A percentile compares a stretch with the other conserved stretches of the same genome.
Evolutionary conservation across 2,888 invertebrate species (phyloP).

Genomic region (Yponomeuta plumbellus): DNA sequence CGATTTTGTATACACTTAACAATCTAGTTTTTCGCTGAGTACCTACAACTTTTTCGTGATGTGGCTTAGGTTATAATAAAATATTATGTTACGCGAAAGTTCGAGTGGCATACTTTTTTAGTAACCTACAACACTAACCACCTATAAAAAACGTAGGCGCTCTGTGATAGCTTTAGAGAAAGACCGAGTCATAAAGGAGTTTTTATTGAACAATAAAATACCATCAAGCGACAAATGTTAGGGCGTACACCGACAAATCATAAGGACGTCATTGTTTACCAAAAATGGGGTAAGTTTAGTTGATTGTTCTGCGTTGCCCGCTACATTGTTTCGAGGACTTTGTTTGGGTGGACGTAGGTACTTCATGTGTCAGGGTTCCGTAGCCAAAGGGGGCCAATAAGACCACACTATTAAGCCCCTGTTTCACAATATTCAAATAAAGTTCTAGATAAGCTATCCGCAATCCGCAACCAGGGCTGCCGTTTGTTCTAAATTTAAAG

Average conservation of each 20-base stretch:
- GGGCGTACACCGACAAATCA: constrained; percentile 6
- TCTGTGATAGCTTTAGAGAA: background rate
- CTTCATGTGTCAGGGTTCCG: background rate
- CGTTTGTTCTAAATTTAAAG: no score
- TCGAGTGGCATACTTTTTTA: background rate
- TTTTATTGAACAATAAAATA: constrained; percentile 1
- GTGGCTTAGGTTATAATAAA: no score
- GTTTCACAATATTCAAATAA: no score
- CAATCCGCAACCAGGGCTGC: no score
- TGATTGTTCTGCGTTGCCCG: background rate
- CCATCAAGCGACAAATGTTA: background rate
- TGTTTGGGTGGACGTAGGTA: background rate
- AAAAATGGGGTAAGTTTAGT: background rate
- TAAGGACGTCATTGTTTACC: background rate
- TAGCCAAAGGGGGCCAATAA: no score
- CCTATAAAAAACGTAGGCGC: background rate
- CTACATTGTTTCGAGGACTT: background rate
- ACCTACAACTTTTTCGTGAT: no score
- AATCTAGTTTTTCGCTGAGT: no score
- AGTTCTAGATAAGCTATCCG: no score
- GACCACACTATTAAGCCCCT: no score
- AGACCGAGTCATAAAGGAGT: background rate
- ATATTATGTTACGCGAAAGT: no score
- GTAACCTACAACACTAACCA: background rate
- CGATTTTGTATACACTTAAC: no score